Conservation (phyloP, 2,888 invertebrate species). For the Phyto melanocephala region DNA sequence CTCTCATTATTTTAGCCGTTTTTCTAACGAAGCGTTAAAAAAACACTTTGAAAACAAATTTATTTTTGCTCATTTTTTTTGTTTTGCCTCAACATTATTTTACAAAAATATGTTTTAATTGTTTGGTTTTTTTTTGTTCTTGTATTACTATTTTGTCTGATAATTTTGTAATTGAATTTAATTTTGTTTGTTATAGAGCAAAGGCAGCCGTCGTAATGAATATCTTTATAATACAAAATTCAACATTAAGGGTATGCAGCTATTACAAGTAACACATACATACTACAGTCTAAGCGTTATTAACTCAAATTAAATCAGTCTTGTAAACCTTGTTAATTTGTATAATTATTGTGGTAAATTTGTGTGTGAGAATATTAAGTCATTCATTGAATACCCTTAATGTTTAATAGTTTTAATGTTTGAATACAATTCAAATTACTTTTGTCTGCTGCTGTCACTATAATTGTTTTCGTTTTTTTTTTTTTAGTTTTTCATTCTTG, state of each 20-base stretch:
- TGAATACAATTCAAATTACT: background rate
- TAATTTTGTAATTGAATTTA: background rate
- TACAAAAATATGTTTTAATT: background rate
- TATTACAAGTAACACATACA: too few relatives aligned
- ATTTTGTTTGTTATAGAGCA: background rate
- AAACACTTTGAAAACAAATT: background rate
- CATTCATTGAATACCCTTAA: too few relatives aligned
- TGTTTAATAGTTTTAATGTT: too few relatives aligned
- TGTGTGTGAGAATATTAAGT: too few relatives aligned
- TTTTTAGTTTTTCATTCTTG: background rate
- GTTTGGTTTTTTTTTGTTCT: background rate
- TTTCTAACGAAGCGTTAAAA: constrained; percentile 18
- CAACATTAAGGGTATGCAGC: too few relatives aligned
- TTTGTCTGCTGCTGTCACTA: background rate
- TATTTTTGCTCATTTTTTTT: background rate
- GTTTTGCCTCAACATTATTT: background rate
- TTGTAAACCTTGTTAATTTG: too few relatives aligned
- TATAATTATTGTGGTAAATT: too few relatives aligned
- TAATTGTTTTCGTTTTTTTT: background rate
- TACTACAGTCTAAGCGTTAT: too few relatives aligned
- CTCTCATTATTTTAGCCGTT: background rate
- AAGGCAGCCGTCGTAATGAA: too few relatives aligned
- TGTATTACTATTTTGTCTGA: background rate
- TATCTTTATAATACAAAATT: too few relatives aligned
- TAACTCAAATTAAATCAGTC: too few relatives aligned